Conservation (phyloP, 1,140 invertebrate genomes). For the Anagrus nilaparvatae region DNA sequence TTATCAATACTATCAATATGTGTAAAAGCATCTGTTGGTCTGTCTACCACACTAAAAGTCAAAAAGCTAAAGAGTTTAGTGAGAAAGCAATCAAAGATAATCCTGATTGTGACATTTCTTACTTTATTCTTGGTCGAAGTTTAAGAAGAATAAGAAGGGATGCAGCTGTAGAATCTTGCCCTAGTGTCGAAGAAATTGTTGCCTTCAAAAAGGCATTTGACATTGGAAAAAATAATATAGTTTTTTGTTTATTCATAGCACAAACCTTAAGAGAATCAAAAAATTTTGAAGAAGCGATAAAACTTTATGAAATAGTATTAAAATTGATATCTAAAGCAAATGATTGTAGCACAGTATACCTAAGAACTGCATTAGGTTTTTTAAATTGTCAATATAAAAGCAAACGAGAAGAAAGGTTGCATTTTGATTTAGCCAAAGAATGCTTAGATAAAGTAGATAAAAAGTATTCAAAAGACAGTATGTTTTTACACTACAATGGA, state of each 20-base stretch:
- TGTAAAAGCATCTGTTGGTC: slow-evolving; percentile 6
- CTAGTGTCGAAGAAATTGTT: neutral
- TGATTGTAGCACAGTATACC: neutral
- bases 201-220: neutral
- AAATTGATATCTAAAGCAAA: neutral
- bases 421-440: neutral
- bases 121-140: slow-evolving; percentile 8
- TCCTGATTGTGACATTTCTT: neutral
- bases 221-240: neutral
- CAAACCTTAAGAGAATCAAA: slow-evolving; percentile 4
- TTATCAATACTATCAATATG: neutral
- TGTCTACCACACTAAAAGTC: neutral
- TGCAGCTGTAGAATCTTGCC: neutral
- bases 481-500: slow-evolving; percentile 4
- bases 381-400: neutral
- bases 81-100: neutral
- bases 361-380: slow-evolving; percentile 2
- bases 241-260: neutral
- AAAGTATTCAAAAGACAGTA: neutral
- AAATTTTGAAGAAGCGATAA: neutral
- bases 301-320: slow-evolving; percentile 1
- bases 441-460: neutral
- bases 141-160: slow-evolving; percentile 3
- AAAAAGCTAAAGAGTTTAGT: neutral
- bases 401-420: too few species aligned